Percentiles rank a stretch among this genome's conserved stretches.
Evolutionary conservation across 2,113 vertebrate species (phyloP).

Genomic region (Damaliscus lunatus): DNA sequence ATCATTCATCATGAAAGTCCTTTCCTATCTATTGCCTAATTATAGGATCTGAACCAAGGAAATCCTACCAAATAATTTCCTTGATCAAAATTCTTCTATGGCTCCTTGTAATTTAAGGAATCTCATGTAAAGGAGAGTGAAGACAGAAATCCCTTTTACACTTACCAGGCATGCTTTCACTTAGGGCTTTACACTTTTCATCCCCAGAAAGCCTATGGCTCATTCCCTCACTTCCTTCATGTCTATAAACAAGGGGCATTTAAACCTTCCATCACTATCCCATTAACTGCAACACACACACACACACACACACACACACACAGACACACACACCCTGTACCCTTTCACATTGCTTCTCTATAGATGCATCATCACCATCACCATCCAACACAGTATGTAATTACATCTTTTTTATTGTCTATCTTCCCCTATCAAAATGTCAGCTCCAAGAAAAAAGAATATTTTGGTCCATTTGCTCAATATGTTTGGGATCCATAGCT

Average conservation of each 20-base stretch:
- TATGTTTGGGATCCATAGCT: neutral
- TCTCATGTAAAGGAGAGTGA: neutral
- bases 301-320: neutral
- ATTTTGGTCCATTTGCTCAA: neutral
- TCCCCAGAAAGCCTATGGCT: neutral
- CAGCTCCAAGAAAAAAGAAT: slow-evolving; percentile 1
- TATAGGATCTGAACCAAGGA: neutral
- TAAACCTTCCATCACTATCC: neutral
- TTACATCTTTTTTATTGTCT: neutral
- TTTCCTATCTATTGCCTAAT: neutral
- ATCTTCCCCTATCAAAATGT: neutral
- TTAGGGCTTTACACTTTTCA: neutral
- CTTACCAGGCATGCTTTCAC: neutral
- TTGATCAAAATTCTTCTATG: neutral
- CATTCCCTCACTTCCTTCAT: neutral
- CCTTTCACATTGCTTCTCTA: neutral
- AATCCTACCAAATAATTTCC: neutral
- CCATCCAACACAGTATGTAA: neutral
- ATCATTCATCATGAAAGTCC: neutral
- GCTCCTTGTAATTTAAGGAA: neutral
- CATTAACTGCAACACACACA: neutral
- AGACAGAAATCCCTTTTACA: neutral
- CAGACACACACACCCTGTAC: neutral
- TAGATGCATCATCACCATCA: neutral
- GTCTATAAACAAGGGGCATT: neutral